phyloP scores from a whole-genome alignment of 2,113 vertebrate species.

The Rhea pennata region DNA sequence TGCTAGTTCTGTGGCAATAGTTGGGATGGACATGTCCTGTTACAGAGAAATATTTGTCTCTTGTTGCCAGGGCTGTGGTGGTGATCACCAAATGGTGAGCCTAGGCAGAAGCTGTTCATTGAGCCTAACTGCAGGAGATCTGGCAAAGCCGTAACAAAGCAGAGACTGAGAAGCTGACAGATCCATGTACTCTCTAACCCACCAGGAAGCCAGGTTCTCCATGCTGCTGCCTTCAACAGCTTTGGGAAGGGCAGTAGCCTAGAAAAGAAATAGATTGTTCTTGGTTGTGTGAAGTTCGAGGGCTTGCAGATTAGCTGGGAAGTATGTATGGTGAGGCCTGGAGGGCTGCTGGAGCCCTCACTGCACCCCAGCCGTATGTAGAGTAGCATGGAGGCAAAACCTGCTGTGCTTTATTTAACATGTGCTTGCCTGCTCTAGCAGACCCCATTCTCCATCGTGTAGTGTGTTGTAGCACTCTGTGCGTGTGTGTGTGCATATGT shows the following conservation, averaged over 20 bases:
- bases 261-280: fast-evolving
- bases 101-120: fast-evolving
- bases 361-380: fast-evolving
- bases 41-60: fast-evolving
- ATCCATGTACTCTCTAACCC: fast-evolving
- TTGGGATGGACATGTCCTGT: fast-evolving
- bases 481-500: no score
- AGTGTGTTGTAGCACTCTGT: not conserved
- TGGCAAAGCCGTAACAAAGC: fast-evolving
- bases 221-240: fast-evolving
- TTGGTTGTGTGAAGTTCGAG: not conserved
- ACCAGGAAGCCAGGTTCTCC: fast-evolving
- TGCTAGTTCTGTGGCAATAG: not conserved
- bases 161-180: not conserved
- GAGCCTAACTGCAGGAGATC: not conserved
- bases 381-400: fast-evolving
- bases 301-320: not conserved
- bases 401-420: not conserved
- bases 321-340: no score
- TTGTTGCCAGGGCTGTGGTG: not conserved
- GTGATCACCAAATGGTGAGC: not conserved
- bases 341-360: fast-evolving
- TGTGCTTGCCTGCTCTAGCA: fast-evolving
- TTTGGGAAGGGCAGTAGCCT: no score
- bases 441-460: fast-evolving